Percentiles rank a stretch among this genome's conserved stretches.
These are phyloP conservation scores for Plebejus anna DNA, from an alignment of 2,888 invertebrate species.

Conservation along the genomic window DNA sequence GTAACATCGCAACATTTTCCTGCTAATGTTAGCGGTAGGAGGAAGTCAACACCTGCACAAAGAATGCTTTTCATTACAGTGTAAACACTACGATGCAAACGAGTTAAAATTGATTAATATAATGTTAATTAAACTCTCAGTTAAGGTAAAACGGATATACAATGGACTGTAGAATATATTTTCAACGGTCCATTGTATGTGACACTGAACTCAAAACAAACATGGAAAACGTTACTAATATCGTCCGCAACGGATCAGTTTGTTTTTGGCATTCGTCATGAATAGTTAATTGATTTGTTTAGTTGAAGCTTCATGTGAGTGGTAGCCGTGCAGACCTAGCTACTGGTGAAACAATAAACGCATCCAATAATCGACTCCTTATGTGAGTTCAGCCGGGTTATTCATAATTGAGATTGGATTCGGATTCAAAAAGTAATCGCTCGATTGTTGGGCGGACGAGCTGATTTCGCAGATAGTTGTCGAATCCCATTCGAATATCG, in stretches of 20 bases:
- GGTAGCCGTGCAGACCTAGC: conserved; percentile 58
- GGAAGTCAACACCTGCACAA: conserved; percentile 78
- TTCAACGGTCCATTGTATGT: conserved; percentile 30
- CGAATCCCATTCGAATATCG: not conserved
- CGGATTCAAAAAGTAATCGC: not conserved
- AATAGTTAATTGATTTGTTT: conserved; percentile 72
- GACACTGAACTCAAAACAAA: conserved; percentile 43
- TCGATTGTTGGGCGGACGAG: not conserved
- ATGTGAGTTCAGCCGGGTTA: not conserved
- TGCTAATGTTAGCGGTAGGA: conserved; percentile 78
- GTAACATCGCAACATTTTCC: conserved; percentile 79
- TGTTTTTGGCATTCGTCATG: conserved; percentile 34
- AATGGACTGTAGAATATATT: conserved; percentile 48
- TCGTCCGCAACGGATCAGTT: conserved; percentile 40
- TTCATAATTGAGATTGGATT: not conserved
- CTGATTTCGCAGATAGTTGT: not conserved
- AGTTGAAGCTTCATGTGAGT: conserved; percentile 69
- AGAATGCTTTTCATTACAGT: conserved; percentile 73
- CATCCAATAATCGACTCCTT: not conserved
- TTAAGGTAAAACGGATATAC: conserved; percentile 48
- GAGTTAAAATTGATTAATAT: conserved; percentile 62
- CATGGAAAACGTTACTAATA: conserved; percentile 71
- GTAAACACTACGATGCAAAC: conserved; percentile 76
- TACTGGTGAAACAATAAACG: conserved; percentile 42
- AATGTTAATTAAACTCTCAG: conserved; percentile 64